Base-by-base conservation (phyloP, 2,888 invertebrate genomes). In the Candidula unifasciata region DNA sequence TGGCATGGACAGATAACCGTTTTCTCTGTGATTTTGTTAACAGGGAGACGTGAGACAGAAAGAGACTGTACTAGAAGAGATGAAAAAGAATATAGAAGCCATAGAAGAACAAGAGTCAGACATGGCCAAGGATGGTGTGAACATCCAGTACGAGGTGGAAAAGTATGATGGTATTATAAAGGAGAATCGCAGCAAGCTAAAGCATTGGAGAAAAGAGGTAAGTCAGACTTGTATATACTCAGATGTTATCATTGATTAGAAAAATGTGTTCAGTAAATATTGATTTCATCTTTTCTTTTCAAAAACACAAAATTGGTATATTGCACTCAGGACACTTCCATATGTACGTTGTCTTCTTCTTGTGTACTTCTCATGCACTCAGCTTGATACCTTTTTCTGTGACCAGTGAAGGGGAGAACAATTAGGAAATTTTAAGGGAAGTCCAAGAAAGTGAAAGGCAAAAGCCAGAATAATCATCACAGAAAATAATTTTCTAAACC, bases 121-220 rank as follows among this genome's bases (percentile, higher is more conserved):
- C 78, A 80, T 92, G 60, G 93, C 92, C 78, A 95, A 96, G 83
- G 95, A 96, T 90, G 95, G 96, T 73, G 94, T 98, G 0, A 97
- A 97, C 90, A 94, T 97, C 0, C 96, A 96, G 86, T 96, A 96
- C 88, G 96, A 96, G 71, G 92, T 97, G 0, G 95, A 95, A 85
- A 93, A 93, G 82, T 91, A 88, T 80, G 93, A 93, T 69, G 89
- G 88, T 35, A 88, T 92, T 52, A 90, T 94, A 80, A 93, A 93
- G 84, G 94, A 94, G 76, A 93, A 92, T 84, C 90, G 92, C 76
- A 82, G 88, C 21, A 93, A 93, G 87, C 90, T 93, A 16, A 92
- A 92, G 82, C 92, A 93, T 87, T 94, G 93, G 93, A 92, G 93
- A 87, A 93, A 93, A 86, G 93, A 94, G 93, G 93, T 94, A 79